Evolutionary conservation across 1,140 invertebrate species (phyloP), one percentile per base, ranked within the genome.

Genomic region (Brachionus koreanus): DNA sequence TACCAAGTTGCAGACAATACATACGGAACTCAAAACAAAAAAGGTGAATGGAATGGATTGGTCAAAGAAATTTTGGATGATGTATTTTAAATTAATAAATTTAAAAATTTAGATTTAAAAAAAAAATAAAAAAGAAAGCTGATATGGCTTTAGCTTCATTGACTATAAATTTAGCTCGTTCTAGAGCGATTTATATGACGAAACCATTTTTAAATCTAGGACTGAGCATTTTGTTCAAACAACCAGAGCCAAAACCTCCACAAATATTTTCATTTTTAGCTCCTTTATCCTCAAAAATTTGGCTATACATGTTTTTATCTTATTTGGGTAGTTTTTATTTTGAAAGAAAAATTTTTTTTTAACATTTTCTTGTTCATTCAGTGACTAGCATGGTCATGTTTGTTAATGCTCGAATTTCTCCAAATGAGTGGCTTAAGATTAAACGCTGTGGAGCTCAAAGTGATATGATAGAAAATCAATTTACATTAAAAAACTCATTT

Each of bases 221-320:
- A 33, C 94, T 95, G 85, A 92, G 92, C 83, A 94, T 95, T 84
- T 88, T 95, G 23, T 94, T 93, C 85, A 93, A 96, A 93, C 94
- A 86, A 95, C 85, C 95, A 92, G 74, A 94, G 92, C 84, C 94
- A 92, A 85, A 95, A 86, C 94, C 95, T 9, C 95, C 95, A 0
- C 90, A 94, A 82, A 91, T 98, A 49, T 98, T 98, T 90, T 95
- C 94, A 86, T 98, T 98, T 90, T 92, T 98, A 89, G 95, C 95
- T 86, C 96, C 96, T 0, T 90, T 98, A 85, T 95, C 95, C 3
- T 92, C 94, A 69, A 94, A 97, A 89, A 97, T 98, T 84, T 98
- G 95, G 96, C 90, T 96, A 61, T 97, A 96, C 90, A 93, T 98
- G 72, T 87, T 96, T 84, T 94, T 94, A 13, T 95, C 95, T 29